phyloP scores from a whole-genome alignment of 2,113 vertebrate genomes.

The Pterocles burchelli region DNA sequence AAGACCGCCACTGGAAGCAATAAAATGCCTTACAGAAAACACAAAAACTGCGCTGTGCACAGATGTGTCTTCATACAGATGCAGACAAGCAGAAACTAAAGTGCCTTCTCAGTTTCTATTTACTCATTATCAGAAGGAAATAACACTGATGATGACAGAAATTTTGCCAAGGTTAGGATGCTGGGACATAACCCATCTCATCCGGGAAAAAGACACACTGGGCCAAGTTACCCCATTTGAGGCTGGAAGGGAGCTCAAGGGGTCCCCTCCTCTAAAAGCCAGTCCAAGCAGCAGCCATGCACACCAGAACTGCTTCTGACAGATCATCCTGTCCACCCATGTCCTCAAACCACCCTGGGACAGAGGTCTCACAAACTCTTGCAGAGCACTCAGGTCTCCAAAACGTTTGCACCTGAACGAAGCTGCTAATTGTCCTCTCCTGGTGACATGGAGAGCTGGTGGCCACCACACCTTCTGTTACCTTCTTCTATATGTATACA shows the following conservation, averaged over 20 bases:
- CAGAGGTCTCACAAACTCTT: not conserved
- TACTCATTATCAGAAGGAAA: not conserved
- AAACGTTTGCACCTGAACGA: rapidly evolving
- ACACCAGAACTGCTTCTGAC: not conserved
- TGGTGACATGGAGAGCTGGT: rapidly evolving
- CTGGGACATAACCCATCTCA: not conserved
- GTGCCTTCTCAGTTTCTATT: not conserved
- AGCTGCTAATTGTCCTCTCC: not conserved
- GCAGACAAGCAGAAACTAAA: not conserved
- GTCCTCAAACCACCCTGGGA: rapidly evolving
- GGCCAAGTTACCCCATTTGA: not conserved
- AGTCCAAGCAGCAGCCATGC: not conserved
- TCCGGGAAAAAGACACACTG: rapidly evolving
- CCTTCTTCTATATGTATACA: rapidly evolving
- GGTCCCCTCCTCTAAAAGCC: not conserved
- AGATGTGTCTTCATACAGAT: not conserved
- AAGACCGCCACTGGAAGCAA: not conserved
- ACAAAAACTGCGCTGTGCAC: rapidly evolving
- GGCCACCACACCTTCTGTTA: not conserved
- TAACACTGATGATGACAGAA: not conserved
- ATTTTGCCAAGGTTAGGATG: not conserved
- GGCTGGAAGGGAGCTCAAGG: not conserved
- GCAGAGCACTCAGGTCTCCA: not conserved
- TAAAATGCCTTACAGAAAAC: not conserved
- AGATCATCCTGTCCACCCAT: rapidly evolving